phyloP scores from a whole-genome alignment of 2,888 invertebrate genomes.

The Pardosa pseudoannulata region DNA sequence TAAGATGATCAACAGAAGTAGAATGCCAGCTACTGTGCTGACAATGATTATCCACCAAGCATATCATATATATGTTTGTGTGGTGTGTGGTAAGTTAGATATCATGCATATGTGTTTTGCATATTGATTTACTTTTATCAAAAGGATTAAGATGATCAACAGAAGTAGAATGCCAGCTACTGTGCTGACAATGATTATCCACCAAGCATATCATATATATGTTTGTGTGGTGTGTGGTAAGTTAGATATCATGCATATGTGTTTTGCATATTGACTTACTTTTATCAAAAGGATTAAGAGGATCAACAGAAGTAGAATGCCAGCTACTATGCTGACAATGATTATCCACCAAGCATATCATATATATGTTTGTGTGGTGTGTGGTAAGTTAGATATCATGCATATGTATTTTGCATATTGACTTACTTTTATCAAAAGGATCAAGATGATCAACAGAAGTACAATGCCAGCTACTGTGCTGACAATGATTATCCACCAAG shows the following conservation, averaged over 20 bases:
- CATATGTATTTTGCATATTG: no score
- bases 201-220: no score
- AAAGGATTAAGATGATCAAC: slow-evolving; percentile 54
- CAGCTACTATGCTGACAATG: slow-evolving; percentile 66
- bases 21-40: slow-evolving; percentile 63
- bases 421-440: slow-evolving; percentile 67
- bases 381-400: no score
- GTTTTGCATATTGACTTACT: no score
- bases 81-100: no score
- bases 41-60: no score
- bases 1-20: slow-evolving; percentile 64
- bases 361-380: no score
- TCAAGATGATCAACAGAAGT: slow-evolving; percentile 60
- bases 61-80: no score
- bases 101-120: no score
- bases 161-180: slow-evolving; percentile 67
- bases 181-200: slow-evolving; percentile 66
- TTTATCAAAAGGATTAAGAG: slow-evolving; percentile 60
- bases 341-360: slow-evolving; percentile 71
- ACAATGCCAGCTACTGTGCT: slow-evolving; percentile 66
- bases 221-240: no score
- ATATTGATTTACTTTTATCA: slow-evolving; percentile 66
- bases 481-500: slow-evolving; percentile 70
- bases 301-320: slow-evolving; percentile 63
- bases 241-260: no score